phyloP scores from a whole-genome alignment of 2,888 invertebrate genomes.

The Graphium colonna region DNA sequence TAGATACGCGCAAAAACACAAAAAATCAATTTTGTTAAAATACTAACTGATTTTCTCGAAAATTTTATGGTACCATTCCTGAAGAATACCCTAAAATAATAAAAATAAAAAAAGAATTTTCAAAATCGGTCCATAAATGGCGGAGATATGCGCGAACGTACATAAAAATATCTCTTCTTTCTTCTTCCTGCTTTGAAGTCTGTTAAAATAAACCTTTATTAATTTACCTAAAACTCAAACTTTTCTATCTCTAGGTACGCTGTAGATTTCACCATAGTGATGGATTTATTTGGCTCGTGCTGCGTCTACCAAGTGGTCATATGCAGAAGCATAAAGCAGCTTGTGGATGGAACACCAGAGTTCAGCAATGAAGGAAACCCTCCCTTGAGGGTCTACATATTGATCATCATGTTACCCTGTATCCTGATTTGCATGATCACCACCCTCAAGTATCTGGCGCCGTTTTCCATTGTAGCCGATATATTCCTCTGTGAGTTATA shows the following conservation, averaged over 20 bases:
- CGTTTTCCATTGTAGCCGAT: slow-evolving; percentile 49
- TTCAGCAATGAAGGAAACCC: slow-evolving; percentile 30
- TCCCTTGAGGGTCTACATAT: slow-evolving; percentile 34
- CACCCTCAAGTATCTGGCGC: slow-evolving; percentile 46
- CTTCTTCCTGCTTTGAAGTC: too few species aligned
- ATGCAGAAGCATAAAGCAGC: slow-evolving; percentile 39
- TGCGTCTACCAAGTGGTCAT: slow-evolving; percentile 46
- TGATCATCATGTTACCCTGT: slow-evolving; percentile 40
- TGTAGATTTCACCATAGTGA: slow-evolving; percentile 39
- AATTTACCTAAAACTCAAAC: too few species aligned
- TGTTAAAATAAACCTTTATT: too few species aligned
- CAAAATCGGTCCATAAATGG: too few species aligned
- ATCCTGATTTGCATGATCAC: slow-evolving; percentile 47
- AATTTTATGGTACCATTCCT: too few species aligned
- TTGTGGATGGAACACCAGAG: slow-evolving; percentile 34
- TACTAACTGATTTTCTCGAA: too few species aligned
- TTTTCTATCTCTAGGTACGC: slow-evolving; percentile 35
- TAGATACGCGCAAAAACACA: too few species aligned
- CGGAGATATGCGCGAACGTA: too few species aligned
- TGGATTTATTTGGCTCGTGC: slow-evolving; percentile 46
- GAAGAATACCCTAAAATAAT: too few species aligned
- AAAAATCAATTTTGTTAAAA: too few species aligned
- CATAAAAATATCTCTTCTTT: too few species aligned
- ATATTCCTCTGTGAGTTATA: slow-evolving; percentile 42
- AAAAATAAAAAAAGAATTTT: too few species aligned